Percentiles rank a stretch among this genome's conserved stretches.
Evolutionary conservation across 2,113 vertebrate species (phyloP).

Genomic region (Pygoscelis antarcticus): DNA sequence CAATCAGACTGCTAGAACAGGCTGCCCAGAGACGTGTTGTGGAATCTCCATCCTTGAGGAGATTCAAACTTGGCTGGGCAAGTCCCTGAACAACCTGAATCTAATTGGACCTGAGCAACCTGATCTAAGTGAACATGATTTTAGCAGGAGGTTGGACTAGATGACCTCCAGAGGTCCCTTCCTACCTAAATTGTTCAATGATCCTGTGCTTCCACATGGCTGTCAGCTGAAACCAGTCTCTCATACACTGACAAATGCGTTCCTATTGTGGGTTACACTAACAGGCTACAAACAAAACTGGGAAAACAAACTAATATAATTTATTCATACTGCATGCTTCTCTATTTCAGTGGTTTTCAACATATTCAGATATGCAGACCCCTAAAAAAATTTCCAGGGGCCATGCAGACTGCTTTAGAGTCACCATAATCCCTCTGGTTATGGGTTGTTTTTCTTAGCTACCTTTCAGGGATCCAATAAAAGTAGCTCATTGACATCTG

Average conservation of each 20-base stretch:
- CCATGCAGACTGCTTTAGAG: not conserved
- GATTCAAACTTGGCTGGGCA: not conserved
- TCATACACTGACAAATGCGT: not conserved
- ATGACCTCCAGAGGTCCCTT: not conserved
- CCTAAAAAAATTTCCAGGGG: not conserved
- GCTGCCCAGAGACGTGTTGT: not conserved
- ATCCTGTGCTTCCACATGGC: not conserved
- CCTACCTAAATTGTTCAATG: not conserved
- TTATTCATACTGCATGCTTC: not conserved
- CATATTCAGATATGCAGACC: not conserved
- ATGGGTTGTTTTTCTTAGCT: not conserved
- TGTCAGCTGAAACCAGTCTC: not conserved
- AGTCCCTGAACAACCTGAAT: not conserved
- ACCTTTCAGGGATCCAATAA: not conserved
- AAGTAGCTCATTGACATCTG: not conserved
- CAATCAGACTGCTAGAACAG: not conserved
- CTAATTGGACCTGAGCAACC: not conserved
- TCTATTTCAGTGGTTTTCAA: not conserved
- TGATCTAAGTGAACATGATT: not conserved
- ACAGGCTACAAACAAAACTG: not conserved
- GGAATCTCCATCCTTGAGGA: not conserved
- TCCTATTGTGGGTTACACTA: not conserved
- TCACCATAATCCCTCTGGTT: not conserved
- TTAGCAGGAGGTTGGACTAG: not conserved
- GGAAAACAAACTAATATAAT: not conserved